A percentile compares a stretch with the other conserved stretches of the same genome.
Conservation (phyloP, 1,140 invertebrate genomes). For the Trialeurodes vaporariorum region DNA sequence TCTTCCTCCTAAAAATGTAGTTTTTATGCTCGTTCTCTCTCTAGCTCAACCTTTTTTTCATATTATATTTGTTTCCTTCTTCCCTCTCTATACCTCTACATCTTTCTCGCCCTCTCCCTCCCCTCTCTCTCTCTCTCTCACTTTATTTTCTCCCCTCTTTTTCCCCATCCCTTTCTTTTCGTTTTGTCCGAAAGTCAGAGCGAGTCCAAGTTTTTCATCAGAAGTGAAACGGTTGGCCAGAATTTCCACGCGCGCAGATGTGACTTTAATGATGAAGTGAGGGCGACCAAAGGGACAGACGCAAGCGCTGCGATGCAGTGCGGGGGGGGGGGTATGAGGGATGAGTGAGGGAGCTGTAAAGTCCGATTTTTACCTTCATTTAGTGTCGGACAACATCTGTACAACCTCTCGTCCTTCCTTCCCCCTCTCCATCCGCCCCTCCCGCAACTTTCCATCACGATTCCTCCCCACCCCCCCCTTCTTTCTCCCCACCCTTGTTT, state of each 20-base stretch:
- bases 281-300: not conserved
- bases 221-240: not conserved
- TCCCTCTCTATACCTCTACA: no score
- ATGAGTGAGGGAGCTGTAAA: not conserved
- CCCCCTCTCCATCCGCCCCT: no score
- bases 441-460: not conserved
- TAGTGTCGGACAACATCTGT: not conserved
- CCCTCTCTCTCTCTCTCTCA: not conserved
- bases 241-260: not conserved
- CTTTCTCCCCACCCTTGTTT: not conserved
- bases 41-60: no score
- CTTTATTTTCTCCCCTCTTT: not conserved
- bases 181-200: not conserved
- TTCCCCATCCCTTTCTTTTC: not conserved
- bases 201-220: not conserved
- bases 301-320: not conserved
- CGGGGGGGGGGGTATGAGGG: no score
- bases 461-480: not conserved
- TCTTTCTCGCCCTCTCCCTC: no score
- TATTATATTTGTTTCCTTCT: no score
- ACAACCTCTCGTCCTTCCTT: no score
- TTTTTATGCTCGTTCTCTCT: no score
- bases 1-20: no score
- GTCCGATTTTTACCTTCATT: not conserved
- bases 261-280: not conserved